Conservation (phyloP, 2,113 vertebrate species). For the Nothoprocta perdicaria region DNA sequence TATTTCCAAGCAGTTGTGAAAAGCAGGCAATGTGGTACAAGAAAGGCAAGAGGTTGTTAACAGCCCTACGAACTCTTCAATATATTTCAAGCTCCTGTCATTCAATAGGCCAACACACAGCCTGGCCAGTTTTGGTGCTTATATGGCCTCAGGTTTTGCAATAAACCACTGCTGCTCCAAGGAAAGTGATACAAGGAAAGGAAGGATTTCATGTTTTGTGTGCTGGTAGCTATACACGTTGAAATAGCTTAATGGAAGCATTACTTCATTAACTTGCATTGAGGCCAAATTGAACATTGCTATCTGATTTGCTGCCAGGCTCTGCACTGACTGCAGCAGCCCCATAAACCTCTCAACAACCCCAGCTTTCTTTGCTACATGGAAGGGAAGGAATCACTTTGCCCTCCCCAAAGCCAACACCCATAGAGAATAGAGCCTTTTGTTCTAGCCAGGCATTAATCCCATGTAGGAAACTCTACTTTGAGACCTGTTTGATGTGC, state of each 20-base stretch:
- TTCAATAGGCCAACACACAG: rapidly evolving
- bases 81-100: neutral
- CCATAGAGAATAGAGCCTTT: neutral
- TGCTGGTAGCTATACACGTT: rapidly evolving
- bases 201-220: rapidly evolving
- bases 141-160: neutral
- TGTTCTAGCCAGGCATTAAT: neutral
- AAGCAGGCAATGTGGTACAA: rapidly evolving
- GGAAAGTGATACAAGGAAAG: rapidly evolving
- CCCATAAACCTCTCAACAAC: neutral
- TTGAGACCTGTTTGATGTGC: neutral
- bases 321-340: neutral
- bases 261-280: neutral
- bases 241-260: neutral
- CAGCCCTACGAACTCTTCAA: neutral
- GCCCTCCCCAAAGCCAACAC: neutral
- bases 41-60: neutral
- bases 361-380: neutral
- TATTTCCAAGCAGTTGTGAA: neutral
- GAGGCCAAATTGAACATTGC: neutral
- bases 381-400: rapidly evolving
- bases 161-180: neutral
- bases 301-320: rapidly evolving
- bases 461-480: rapidly evolving
- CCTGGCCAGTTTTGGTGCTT: neutral